These are phyloP conservation scores for Chaunax sp. DNA, from an alignment of 2,797 vertebrate species.

Conservation along the genomic window DNA sequence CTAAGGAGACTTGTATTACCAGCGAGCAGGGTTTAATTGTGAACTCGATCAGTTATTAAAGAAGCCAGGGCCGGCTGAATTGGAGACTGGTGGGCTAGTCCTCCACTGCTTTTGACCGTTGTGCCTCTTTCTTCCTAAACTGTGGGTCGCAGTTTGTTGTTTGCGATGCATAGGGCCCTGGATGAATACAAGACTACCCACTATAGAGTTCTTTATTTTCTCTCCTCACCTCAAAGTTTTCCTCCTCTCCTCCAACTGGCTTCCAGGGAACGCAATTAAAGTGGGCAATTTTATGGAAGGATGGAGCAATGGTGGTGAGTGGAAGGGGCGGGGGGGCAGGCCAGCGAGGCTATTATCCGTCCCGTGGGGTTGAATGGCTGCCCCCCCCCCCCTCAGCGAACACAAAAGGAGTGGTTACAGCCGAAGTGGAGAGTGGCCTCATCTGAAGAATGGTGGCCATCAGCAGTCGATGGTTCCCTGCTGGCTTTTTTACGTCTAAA, in stretches of 20 bases:
- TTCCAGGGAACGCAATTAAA: constrained; percentile 80
- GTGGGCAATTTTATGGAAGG: constrained; percentile 78
- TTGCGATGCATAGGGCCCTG: constrained; percentile 78
- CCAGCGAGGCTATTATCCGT: constrained; percentile 80
- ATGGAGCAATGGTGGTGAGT: constrained; percentile 61
- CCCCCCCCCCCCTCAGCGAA: constrained; percentile 65
- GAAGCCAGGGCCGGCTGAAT: constrained; percentile 81
- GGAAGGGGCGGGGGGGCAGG: constrained; percentile 54
- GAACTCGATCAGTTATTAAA: constrained; percentile 85
- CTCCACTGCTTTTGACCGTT: constrained; percentile 84
- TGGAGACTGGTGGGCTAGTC: constrained; percentile 80
- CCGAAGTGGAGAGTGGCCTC: constrained; percentile 72
- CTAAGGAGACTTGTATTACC: constrained; percentile 86
- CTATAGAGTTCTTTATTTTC: constrained; percentile 73
- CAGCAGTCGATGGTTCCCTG: constrained; percentile 48
- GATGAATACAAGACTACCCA: constrained; percentile 77
- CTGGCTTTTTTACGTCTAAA: constrained; percentile 49
- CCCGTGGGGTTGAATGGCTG: constrained; percentile 78
- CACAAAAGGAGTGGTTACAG: constrained; percentile 82
- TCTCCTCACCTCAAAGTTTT: constrained; percentile 71
- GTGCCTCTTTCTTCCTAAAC: constrained; percentile 77
- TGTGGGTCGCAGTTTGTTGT: constrained; percentile 82
- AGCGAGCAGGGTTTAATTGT: constrained; percentile 87
- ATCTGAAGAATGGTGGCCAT: constrained; percentile 72
- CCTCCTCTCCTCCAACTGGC: constrained; percentile 69